Percentiles rank a stretch among this genome's conserved stretches.
phyloP scores from a whole-genome alignment of 2,888 invertebrate species.

The Bellardia bayeri region DNA sequence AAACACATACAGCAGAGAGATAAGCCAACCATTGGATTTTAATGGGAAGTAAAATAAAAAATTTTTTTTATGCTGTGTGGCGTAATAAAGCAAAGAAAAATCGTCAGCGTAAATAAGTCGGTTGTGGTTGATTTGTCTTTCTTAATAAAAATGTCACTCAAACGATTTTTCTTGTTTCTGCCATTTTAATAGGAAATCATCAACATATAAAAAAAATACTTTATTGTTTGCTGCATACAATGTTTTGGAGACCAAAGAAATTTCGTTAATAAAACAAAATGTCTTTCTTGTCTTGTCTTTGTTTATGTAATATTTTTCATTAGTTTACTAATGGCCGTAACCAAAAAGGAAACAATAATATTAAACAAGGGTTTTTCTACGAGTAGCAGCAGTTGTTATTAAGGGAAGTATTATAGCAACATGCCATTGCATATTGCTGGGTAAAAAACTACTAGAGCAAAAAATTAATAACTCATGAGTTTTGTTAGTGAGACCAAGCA shows the following conservation, averaged over 20 bases:
- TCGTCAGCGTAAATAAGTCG: conserved; percentile 27
- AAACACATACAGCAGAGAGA: not conserved
- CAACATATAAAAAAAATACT: not conserved
- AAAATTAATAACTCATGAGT: conserved; percentile 52
- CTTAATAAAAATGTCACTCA: conserved; percentile 60
- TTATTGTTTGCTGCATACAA: not conserved
- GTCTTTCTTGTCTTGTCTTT: not conserved
- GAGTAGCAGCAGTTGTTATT: not conserved
- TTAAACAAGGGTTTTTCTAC: too few species aligned
- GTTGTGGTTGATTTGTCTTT: conserved; percentile 53
- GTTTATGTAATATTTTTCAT: not conserved
- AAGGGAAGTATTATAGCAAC: not conserved
- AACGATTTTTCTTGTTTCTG: conserved; percentile 15
- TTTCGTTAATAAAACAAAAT: conserved; percentile 15
- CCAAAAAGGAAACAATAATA: not conserved
- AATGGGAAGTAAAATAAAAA: conserved; percentile 15
- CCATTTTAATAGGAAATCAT: conserved; percentile 27
- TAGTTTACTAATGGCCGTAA: conserved; percentile 47
- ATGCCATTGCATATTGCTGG: too few species aligned
- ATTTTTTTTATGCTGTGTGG: not conserved
- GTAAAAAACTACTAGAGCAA: not conserved
- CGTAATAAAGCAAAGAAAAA: not conserved
- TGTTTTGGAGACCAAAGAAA: not conserved
- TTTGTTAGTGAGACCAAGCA: not conserved
- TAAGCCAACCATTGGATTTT: conserved; percentile 8